Evolutionary conservation across 2,113 vertebrate species (phyloP).

Genomic region (Syngnathoides biaculeatus): DNA sequence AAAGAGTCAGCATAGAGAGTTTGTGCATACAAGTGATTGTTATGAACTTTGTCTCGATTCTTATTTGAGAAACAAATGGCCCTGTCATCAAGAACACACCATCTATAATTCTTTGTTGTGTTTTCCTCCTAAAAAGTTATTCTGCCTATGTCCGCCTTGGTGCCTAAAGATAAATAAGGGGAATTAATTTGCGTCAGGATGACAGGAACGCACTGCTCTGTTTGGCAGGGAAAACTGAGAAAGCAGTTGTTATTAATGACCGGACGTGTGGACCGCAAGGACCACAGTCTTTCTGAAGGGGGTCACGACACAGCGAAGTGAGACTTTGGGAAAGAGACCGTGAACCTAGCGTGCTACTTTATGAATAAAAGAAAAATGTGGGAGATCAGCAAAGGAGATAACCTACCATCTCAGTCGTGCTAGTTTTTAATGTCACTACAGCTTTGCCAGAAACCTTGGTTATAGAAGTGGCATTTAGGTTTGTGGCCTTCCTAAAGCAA

Average conservation of each 20-base stretch:
- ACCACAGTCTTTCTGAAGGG: slow-evolving; percentile 57
- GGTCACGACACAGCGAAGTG: slow-evolving; percentile 52
- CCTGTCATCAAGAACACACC: slow-evolving; percentile 55
- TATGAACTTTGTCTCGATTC: slow-evolving; percentile 58
- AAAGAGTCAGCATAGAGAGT: slow-evolving; percentile 40
- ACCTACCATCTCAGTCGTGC: slow-evolving; percentile 28
- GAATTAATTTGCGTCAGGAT: slow-evolving; percentile 74
- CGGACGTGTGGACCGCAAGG: slow-evolving; percentile 62
- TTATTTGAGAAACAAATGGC: slow-evolving; percentile 62
- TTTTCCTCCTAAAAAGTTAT: slow-evolving; percentile 65
- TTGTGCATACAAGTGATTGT: slow-evolving; percentile 55
- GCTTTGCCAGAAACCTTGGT: slow-evolving; percentile 7
- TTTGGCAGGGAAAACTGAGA: slow-evolving; percentile 65
- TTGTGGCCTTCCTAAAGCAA: neutral
- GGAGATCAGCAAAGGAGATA: slow-evolving; percentile 36
- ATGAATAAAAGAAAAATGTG: slow-evolving; percentile 40
- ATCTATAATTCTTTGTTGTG: slow-evolving; percentile 63
- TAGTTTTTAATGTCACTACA: slow-evolving; percentile 38
- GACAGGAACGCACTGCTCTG: slow-evolving; percentile 64
- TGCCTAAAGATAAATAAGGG: slow-evolving; percentile 69
- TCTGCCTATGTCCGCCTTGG: slow-evolving; percentile 64
- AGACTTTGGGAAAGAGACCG: slow-evolving; percentile 14
- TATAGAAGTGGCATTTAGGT: neutral
- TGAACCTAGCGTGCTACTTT: slow-evolving; percentile 22
- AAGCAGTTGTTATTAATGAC: slow-evolving; percentile 61